A percentile compares a stretch with the other conserved stretches of the same genome.
Evolutionary conservation across 2,797 vertebrate genomes (phyloP).

Genomic region (Megalops cyprinoides): DNA sequence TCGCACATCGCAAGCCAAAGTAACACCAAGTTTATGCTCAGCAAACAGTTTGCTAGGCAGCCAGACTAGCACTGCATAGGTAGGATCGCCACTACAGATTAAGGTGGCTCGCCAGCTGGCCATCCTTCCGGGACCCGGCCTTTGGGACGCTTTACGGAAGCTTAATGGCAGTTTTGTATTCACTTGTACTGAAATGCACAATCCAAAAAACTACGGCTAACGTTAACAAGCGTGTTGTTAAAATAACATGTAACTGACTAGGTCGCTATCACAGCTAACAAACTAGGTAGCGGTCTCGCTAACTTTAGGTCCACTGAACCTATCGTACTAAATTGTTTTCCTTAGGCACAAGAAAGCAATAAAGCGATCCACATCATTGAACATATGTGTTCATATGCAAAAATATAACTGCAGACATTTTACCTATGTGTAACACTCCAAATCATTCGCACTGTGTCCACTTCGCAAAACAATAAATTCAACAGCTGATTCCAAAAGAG

Average conservation of each 20-base stretch:
- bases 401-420: not conserved
- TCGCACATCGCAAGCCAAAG: not conserved
- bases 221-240: too few species aligned
- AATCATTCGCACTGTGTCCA: not conserved
- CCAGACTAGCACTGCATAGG: too few species aligned
- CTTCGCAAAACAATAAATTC: not conserved
- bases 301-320: not conserved
- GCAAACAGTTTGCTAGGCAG: too few species aligned
- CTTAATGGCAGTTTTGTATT: too few species aligned
- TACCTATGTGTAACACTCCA: not conserved
- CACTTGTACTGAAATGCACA: too few species aligned
- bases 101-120: not conserved
- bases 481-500: conserved; percentile 1
- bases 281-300: not conserved
- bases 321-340: too few species aligned
- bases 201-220: too few species aligned
- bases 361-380: not conserved
- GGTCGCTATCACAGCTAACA: not conserved
- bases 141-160: too few species aligned
- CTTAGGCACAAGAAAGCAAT: too few species aligned
- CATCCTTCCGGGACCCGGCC: too few species aligned
- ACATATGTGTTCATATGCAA: not conserved
- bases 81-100: too few species aligned
- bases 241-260: too few species aligned
- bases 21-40: not conserved